These are phyloP conservation scores for Holcopasites calliopsidis DNA, from an alignment of 1,140 invertebrate species.

Conservation along the genomic window DNA sequence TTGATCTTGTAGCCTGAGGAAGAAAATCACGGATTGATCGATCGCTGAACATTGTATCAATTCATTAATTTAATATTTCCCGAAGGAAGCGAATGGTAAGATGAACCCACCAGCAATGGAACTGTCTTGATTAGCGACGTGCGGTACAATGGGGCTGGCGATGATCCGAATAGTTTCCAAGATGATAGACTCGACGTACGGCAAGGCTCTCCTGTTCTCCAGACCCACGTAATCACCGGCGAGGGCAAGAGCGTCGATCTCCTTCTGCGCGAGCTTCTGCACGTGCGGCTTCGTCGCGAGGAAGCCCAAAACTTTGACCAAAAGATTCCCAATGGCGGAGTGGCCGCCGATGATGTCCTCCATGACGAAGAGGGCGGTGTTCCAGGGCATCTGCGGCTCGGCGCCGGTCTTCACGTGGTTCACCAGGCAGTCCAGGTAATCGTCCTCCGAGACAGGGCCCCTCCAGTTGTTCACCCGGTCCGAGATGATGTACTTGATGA, in stretches of 20 bases:
- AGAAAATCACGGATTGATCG: neutral
- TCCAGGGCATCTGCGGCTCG: slow-evolving; percentile 81
- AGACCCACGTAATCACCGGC: slow-evolving; percentile 81
- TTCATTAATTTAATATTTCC: neutral
- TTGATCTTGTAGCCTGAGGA: slow-evolving; percentile 83
- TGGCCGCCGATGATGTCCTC: slow-evolving; percentile 94
- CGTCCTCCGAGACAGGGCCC: slow-evolving; percentile 72
- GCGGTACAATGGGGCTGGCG: slow-evolving; percentile 94
- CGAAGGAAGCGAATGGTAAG: no score
- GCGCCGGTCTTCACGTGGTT: slow-evolving; percentile 83
- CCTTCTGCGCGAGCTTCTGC: slow-evolving; percentile 83
- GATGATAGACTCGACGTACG: slow-evolving; percentile 91
- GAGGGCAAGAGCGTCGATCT: slow-evolving; percentile 83
- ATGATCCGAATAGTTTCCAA: slow-evolving; percentile 89
- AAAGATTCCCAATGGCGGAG: slow-evolving; percentile 90
- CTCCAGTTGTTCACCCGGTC: slow-evolving; percentile 81
- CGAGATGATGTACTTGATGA: slow-evolving; percentile 86
- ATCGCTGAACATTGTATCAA: neutral
- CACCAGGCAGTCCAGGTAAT: slow-evolving; percentile 88
- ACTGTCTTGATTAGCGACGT: slow-evolving; percentile 89
- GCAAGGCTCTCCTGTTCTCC: slow-evolving; percentile 84
- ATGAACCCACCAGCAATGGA: slow-evolving; percentile 82
- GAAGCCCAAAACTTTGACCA: slow-evolving; percentile 87
- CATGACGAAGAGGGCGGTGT: slow-evolving; percentile 88
- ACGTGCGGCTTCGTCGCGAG: slow-evolving; percentile 84